Evolutionary conservation across 2,113 vertebrate species (phyloP).

Genomic region (Cromileptes altivelis): DNA sequence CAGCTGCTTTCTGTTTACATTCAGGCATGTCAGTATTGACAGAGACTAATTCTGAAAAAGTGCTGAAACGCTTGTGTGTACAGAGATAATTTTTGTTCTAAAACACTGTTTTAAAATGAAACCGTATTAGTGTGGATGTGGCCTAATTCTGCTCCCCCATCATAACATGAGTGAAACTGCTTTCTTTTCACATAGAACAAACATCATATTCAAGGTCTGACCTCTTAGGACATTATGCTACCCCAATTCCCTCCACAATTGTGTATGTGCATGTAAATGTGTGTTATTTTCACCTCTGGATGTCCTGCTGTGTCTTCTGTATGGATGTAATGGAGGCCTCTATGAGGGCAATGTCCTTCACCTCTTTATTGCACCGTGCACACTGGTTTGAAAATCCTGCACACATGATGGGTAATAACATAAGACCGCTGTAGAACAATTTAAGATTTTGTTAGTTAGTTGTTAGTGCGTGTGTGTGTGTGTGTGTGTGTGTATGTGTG

Average conservation of each 20-base stretch:
- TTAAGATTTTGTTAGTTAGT: neutral
- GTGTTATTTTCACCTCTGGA: slow-evolving; percentile 88
- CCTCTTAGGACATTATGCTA: neutral
- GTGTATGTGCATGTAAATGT: neutral
- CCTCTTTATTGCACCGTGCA: slow-evolving; percentile 88
- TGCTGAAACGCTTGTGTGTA: too few species aligned
- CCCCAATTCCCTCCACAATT: neutral
- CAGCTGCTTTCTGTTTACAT: too few species aligned
- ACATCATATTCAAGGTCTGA: neutral
- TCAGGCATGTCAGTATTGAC: too few species aligned
- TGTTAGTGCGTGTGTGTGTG: neutral
- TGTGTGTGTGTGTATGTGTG: neutral
- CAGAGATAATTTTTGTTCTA: too few species aligned
- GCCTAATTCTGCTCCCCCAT: too few species aligned
- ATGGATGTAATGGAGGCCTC: slow-evolving; percentile 90
- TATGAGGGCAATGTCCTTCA: slow-evolving; percentile 88
- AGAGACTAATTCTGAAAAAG: too few species aligned
- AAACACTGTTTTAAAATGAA: too few species aligned
- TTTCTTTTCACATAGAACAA: neutral
- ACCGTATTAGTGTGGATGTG: too few species aligned
- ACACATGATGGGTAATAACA: neutral
- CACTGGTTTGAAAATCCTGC: slow-evolving; percentile 89
- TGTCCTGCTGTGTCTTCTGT: slow-evolving; percentile 93
- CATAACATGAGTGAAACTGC: neutral
- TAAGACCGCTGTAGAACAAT: neutral